Base-by-base conservation (phyloP, 2,888 invertebrate genomes). In the Nebria brevicollis region DNA sequence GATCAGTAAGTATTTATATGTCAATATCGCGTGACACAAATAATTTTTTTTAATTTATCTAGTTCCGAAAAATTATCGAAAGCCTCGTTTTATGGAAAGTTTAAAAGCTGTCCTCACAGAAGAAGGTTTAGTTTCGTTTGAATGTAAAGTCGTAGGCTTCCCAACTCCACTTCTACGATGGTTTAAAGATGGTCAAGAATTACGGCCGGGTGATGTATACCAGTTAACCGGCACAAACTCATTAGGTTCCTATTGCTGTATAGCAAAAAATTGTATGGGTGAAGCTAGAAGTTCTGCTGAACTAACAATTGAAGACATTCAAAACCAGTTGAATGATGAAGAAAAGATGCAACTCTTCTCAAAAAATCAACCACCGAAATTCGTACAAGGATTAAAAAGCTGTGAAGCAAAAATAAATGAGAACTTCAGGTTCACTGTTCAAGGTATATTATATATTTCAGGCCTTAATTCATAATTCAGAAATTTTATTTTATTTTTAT, bases 141-240 rank as follows among this genome's bases (percentile, higher is more conserved):
- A 97, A 87, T 97, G 97, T 87, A 97, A 97, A 89, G 97, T 97
- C 0, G 96, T 97, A 1, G 97, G 97, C 0, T 97, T 96, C 85
- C 97, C 97, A 0, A 97, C 97, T 0, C 97, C 97, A 0, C 90
- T 94, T 75, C 90, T 97, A 0, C 93, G 94, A 86, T 97, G 97
- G 97, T 97, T 96, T 88, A 97, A 97, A 89, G 97, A 97, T 87
- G 96, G 96, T 0, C 95, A 96, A 87, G 97, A 97, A 87, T 89
- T 98, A 68, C 95, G 95, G 87, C 97, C 97, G 0, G 97, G 97
- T 8, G 97, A 97, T 88, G 97, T 97, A 6, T 97, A 97, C 88
- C 97, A 97, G 87, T 90, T 97, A 15, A 96, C 96, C 0, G 97
- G 97, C 11, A 96, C 96, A 1, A 97, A 97, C 88, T 97, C 97